Percentiles rank a stretch among this genome's conserved stretches.
phyloP scores from a whole-genome alignment of 2,797 vertebrate genomes.

The Coregonus sp. region DNA sequence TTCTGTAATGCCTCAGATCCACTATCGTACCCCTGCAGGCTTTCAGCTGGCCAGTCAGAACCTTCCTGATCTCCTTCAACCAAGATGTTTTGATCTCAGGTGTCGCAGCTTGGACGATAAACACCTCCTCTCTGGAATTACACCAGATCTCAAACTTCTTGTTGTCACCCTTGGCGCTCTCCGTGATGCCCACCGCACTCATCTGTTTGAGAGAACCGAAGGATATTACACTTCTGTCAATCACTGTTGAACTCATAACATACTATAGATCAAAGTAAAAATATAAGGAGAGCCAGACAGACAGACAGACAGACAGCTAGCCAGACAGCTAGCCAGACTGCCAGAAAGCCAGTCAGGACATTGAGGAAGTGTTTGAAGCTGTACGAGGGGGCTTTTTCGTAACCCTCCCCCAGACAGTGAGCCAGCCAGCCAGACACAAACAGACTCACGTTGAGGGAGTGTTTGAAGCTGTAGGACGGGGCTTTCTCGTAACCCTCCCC shows the following conservation, averaged over 20 bases:
- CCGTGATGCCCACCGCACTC: constrained; percentile 93
- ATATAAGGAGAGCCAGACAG: not conserved
- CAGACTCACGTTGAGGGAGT: constrained; percentile 88
- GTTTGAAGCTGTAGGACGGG: constrained; percentile 97
- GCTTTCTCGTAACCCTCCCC: constrained; percentile 98
- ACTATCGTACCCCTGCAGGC: constrained; percentile 85
- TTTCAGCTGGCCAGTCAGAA: constrained; percentile 93
- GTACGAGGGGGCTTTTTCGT: not conserved
- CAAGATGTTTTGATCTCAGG: constrained; percentile 90
- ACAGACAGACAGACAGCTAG: not conserved
- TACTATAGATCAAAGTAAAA: not conserved
- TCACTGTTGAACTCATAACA: not conserved
- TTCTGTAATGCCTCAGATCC: not conserved
- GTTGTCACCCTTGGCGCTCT: constrained; percentile 92
- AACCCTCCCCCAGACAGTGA: too few species aligned
- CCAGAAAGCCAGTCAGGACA: too few species aligned
- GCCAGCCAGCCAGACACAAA: too few species aligned
- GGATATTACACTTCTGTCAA: not conserved
- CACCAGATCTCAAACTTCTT: constrained; percentile 99
- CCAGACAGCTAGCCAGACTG: not conserved
- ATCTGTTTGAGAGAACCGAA: constrained; percentile 74
- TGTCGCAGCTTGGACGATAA: constrained; percentile 92
- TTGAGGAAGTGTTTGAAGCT: too few species aligned
- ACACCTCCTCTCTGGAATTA: constrained; percentile 95
- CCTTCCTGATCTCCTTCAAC: constrained; percentile 96